phyloP scores from a whole-genome alignment of 2,888 invertebrate species.

The Philhelius pedissequus region DNA sequence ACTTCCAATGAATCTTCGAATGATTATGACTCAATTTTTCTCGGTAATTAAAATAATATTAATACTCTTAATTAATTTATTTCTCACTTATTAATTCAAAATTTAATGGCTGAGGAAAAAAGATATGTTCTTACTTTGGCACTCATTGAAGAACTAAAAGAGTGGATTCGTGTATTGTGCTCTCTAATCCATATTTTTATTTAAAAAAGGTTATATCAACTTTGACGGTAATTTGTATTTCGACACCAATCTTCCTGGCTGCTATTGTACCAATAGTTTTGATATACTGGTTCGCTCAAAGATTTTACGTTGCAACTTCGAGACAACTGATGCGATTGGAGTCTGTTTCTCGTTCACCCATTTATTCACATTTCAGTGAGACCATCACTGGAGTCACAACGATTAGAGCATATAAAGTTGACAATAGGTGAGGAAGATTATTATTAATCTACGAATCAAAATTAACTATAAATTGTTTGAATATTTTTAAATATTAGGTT shows the following conservation, averaged over 20 bases:
- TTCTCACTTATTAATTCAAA: no score
- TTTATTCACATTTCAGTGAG: slow-evolving; percentile 98
- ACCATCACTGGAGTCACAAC: slow-evolving; percentile 92
- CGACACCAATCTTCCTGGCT: slow-evolving; percentile 89
- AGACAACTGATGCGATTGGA: slow-evolving; percentile 96
- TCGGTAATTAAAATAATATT: slow-evolving; percentile 4
- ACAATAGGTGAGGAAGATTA: slow-evolving; percentile 78
- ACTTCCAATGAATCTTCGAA: slow-evolving; percentile 78
- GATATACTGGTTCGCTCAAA: slow-evolving; percentile 92
- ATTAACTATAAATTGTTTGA: no score
- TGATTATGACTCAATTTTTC: background rate
- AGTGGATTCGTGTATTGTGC: no score
- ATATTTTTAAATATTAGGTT: no score
- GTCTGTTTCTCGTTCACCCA: slow-evolving; percentile 95
- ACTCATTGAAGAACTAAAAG: no score
- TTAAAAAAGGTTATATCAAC: slow-evolving; percentile 87
- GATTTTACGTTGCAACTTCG: slow-evolving; percentile 96
- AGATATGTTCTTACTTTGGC: no score
- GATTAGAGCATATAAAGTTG: slow-evolving; percentile 91
- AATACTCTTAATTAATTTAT: no score
- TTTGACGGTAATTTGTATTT: slow-evolving; percentile 90
- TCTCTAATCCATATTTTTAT: no score
- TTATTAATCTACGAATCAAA: no score
- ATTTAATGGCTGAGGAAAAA: no score
- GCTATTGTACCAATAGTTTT: slow-evolving; percentile 89